These are phyloP conservation scores for Venustoraphidia nigricollis DNA, from an alignment of 2,888 invertebrate genomes.

Conservation along the genomic window DNA sequence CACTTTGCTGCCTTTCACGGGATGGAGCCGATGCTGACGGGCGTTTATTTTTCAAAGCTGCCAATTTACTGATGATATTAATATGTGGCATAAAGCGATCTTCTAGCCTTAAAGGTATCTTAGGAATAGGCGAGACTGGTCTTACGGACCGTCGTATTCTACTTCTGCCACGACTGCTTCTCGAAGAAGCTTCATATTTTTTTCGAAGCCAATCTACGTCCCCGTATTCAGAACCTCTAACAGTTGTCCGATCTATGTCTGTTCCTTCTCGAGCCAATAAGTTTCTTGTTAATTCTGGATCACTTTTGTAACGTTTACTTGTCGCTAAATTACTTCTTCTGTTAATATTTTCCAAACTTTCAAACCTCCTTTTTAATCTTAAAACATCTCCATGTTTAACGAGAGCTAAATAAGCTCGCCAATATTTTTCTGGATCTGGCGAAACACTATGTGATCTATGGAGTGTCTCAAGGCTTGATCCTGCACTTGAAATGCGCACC, in stretches of 20 bases:
- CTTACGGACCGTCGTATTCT: slow-evolving; percentile 30
- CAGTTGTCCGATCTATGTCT: slow-evolving; percentile 30
- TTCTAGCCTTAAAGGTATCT: slow-evolving; percentile 42
- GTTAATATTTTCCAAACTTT: slow-evolving; percentile 39
- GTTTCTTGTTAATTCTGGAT: slow-evolving; percentile 56
- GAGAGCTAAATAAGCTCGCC: slow-evolving; percentile 51
- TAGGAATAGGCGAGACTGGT: slow-evolving; percentile 46
- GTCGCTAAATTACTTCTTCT: slow-evolving; percentile 17
- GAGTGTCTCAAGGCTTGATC: slow-evolving; percentile 47
- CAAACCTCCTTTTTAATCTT: slow-evolving; percentile 63
- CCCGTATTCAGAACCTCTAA: slow-evolving; percentile 33
- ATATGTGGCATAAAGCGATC: slow-evolving; percentile 78
- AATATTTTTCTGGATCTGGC: slow-evolving; percentile 55
- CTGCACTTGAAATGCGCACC: slow-evolving; percentile 24
- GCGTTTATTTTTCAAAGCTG: slow-evolving; percentile 30
- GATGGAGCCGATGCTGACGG: slow-evolving; percentile 15
- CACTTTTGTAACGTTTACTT: slow-evolving; percentile 53
- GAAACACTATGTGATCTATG: slow-evolving; percentile 57
- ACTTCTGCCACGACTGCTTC: slow-evolving; percentile 30
- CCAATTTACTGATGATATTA: slow-evolving; percentile 78
- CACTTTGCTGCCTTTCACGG: slow-evolving; percentile 15
- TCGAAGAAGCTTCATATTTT: slow-evolving; percentile 38
- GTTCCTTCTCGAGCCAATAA: slow-evolving; percentile 29
- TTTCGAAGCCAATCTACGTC: slow-evolving; percentile 44
- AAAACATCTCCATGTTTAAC: slow-evolving; percentile 64